phyloP scores from a whole-genome alignment of 2,888 invertebrate species.

The Alsophila aescularia region DNA sequence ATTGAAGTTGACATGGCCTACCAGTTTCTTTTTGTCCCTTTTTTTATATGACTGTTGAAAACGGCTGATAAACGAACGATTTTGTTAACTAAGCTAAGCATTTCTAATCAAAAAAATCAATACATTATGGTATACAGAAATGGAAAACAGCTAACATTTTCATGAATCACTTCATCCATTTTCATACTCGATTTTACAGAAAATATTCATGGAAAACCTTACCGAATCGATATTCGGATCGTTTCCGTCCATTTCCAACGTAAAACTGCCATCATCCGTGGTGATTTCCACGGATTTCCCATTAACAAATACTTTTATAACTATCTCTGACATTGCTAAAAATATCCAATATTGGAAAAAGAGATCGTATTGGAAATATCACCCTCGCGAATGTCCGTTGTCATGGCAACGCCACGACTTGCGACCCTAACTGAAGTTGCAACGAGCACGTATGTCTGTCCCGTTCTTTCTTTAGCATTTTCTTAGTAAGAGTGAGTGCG shows the following conservation, averaged over 20 bases:
- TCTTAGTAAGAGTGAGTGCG: constrained; percentile 44
- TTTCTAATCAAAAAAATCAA: too few relatives aligned
- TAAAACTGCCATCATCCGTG: constrained; percentile 43
- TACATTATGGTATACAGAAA: too few relatives aligned
- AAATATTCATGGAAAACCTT: constrained; percentile 49
- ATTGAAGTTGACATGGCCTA: too few relatives aligned
- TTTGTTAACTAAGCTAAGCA: too few relatives aligned
- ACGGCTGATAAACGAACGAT: too few relatives aligned
- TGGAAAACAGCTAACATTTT: too few relatives aligned
- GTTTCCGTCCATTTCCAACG: constrained; percentile 40
- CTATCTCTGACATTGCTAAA: constrained; percentile 62
- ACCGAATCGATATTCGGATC: constrained; percentile 64
- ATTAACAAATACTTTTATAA: constrained; percentile 56
- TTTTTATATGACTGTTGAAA: too few relatives aligned
- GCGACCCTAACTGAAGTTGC: constrained; percentile 48
- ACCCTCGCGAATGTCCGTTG: constrained; percentile 67
- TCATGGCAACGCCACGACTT: constrained; percentile 69
- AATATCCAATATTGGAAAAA: constrained; percentile 75
- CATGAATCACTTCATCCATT: too few relatives aligned
- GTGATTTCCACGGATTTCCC: constrained; percentile 49
- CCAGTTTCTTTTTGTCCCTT: too few relatives aligned
- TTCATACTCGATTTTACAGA: constrained; percentile 39
- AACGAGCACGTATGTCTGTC: constrained; percentile 37
- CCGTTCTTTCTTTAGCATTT: constrained; percentile 44
- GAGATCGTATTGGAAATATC: constrained; percentile 73